phyloP scores from a whole-genome alignment of 2,113 vertebrate species.

The Anoura caudifer region DNA sequence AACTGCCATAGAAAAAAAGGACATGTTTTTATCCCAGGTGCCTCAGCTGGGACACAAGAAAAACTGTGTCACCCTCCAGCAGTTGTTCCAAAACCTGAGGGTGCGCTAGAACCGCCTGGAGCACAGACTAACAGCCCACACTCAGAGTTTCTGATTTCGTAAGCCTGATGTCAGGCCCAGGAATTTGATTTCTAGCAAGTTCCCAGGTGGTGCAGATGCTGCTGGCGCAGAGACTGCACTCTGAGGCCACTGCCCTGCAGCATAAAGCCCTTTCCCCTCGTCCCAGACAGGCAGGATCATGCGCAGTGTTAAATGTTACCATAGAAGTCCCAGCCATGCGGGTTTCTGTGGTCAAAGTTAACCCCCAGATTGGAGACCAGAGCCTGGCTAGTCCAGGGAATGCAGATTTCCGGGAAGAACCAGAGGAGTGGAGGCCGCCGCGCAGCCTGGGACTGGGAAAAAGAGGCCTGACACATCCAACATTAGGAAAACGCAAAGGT shows the following conservation, averaged over 20 bases:
- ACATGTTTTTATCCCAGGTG: not conserved
- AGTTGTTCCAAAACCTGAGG: not conserved
- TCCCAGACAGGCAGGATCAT: not conserved
- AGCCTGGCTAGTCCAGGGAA: not conserved
- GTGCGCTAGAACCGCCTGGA: not conserved
- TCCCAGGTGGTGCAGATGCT: not conserved
- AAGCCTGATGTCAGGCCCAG: not conserved
- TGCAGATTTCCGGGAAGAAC: not conserved
- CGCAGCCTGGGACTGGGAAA: not conserved
- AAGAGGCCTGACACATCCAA: not conserved
- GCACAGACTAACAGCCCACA: not conserved
- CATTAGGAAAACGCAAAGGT: not conserved
- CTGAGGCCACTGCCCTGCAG: not conserved
- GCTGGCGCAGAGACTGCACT: not conserved
- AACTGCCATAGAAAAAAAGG: not conserved
- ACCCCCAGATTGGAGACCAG: not conserved
- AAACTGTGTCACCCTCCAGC: not conserved
- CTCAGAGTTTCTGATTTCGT: not conserved
- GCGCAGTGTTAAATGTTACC: not conserved
- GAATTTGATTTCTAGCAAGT: conserved; percentile 12
- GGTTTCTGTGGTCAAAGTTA: not conserved
- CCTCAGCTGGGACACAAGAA: not conserved
- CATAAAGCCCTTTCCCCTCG: not conserved
- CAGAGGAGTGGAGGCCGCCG: not conserved
- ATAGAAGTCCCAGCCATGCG: not conserved